These are phyloP conservation scores for Idaea biselata DNA, from an alignment of 2,888 invertebrate species.

Conservation along the genomic window DNA sequence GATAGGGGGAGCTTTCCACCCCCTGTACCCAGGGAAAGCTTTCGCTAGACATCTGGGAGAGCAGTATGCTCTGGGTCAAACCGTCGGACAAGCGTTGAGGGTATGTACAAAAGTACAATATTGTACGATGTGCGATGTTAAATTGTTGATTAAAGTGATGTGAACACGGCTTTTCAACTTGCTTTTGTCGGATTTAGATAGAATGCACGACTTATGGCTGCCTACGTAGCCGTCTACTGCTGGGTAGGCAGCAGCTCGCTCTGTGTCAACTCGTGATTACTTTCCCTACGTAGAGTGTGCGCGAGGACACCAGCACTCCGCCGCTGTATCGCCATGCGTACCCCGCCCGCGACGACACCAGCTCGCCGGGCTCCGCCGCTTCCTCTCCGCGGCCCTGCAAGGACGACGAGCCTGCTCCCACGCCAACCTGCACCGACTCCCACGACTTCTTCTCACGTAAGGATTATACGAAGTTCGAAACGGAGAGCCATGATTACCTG, in stretches of 20 bases:
- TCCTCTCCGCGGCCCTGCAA: constrained; percentile 75
- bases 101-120: constrained; percentile 38
- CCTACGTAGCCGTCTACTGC: no score
- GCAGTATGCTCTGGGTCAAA: constrained; percentile 74
- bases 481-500: no score
- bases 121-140: background rate
- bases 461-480: constrained; percentile 20
- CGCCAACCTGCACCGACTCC: constrained; percentile 65
- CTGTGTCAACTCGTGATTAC: no score
- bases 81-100: constrained; percentile 72
- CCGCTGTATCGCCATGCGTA: constrained; percentile 71
- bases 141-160: no score
- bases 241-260: no score
- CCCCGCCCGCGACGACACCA: constrained; percentile 68
- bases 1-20: constrained; percentile 76
- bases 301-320: constrained; percentile 70
- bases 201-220: no score
- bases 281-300: constrained; percentile 50
- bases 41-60: constrained; percentile 75
- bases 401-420: constrained; percentile 62
- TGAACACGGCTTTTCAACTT: no score
- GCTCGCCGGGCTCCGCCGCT: constrained; percentile 75
- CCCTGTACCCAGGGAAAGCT: constrained; percentile 74
- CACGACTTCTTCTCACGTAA: constrained; percentile 74
- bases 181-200: no score